Evolutionary conservation across 2,888 invertebrate genomes (phyloP).

Genomic region (Axea sp.): DNA sequence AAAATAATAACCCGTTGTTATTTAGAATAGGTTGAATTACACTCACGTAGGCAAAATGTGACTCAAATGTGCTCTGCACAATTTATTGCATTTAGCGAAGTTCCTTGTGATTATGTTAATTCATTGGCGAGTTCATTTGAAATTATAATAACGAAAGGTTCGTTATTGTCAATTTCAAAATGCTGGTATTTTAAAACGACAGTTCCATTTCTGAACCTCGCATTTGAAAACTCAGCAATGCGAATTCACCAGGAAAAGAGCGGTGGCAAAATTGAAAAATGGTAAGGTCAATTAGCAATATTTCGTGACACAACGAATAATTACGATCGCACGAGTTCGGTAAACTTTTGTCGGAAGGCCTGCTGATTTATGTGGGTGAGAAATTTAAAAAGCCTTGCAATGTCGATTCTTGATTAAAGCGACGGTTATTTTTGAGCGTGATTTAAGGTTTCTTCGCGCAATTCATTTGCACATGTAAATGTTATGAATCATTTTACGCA

Average conservation of each 20-base stretch:
- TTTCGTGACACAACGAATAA: no score
- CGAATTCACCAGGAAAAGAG: no score
- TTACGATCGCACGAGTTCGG: no score
- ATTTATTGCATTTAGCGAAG: conserved; percentile 38
- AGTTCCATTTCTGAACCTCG: background rate
- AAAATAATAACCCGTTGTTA: conserved; percentile 56
- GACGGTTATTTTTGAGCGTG: no score
- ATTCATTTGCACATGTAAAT: conserved; percentile 3
- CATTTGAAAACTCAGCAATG: no score
- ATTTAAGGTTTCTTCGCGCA: no score
- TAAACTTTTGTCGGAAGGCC: no score
- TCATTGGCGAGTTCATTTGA: conserved; percentile 30
- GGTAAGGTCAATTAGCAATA: no score
- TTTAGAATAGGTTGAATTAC: conserved; percentile 50
- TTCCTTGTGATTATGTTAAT: conserved; percentile 37
- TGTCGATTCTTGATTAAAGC: no score
- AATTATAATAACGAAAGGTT: conserved; percentile 33
- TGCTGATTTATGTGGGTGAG: no score
- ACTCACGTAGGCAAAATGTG: conserved; percentile 48
- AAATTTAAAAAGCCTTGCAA: no score
- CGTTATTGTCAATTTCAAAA: conserved; percentile 18
- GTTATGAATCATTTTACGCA: conserved; percentile 1
- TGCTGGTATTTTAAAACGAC: conserved; percentile 4
- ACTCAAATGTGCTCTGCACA: conserved; percentile 34
- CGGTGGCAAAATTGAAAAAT: no score